Percentiles rank a stretch among this genome's conserved stretches.
Conservation (phyloP, 2,888 invertebrate genomes). For the Hanleya hanleyi region DNA sequence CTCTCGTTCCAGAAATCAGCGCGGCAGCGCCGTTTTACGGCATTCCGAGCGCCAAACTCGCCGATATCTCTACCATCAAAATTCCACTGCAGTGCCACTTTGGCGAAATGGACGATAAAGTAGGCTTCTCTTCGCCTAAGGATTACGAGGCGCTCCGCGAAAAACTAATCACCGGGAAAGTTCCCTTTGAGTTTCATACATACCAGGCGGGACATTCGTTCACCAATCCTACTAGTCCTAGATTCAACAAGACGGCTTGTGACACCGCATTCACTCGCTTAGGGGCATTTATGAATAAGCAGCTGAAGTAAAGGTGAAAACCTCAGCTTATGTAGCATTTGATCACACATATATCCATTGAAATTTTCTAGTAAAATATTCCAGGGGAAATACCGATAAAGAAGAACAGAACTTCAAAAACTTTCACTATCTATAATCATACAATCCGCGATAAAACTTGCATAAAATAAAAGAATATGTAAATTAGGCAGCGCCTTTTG, state of each 20-base stretch:
- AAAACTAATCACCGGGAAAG: conserved; percentile 44
- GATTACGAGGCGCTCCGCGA: conserved; percentile 50
- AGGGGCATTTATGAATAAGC: conserved; percentile 27
- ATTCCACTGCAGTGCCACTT: conserved; percentile 68
- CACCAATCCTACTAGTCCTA: conserved; percentile 22
- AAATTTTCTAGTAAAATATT: too few relatives aligned
- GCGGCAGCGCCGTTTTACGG: conserved; percentile 69
- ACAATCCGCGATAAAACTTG: too few relatives aligned
- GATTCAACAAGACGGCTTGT: conserved; percentile 19
- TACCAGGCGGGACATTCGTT: conserved; percentile 50
- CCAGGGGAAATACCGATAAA: too few relatives aligned
- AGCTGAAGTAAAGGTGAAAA: conserved; percentile 26
- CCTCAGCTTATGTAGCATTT: too few relatives aligned
- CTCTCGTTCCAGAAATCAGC: conserved; percentile 49
- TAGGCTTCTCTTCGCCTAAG: conserved; percentile 60
- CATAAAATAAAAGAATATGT: too few relatives aligned
- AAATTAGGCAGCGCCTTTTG: too few relatives aligned
- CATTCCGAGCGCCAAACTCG: conserved; percentile 50
- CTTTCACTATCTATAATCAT: too few relatives aligned
- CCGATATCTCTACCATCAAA: conserved; percentile 56
- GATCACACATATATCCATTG: too few relatives aligned
- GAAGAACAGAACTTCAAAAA: too few relatives aligned
- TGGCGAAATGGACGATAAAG: conserved; percentile 53
- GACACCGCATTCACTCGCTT: conserved; percentile 21
- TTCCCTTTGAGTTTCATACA: conserved; percentile 46